Percentiles rank a stretch among this genome's conserved stretches.
These are phyloP conservation scores for Pammene fasciana DNA, from an alignment of 2,888 invertebrate species.

Conservation along the genomic window DNA sequence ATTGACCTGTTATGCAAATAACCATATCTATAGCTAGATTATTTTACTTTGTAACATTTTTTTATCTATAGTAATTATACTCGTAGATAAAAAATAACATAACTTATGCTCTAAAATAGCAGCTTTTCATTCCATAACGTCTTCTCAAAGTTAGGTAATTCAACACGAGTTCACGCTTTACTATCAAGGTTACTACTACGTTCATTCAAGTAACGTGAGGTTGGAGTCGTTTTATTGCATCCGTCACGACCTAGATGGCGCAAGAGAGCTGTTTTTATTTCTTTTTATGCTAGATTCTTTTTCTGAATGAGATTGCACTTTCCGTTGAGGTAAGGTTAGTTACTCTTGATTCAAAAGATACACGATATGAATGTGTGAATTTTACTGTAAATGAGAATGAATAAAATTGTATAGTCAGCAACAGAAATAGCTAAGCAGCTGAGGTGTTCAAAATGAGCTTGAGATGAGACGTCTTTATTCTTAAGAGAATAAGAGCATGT, in stretches of 20 bases:
- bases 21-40: too few relatives aligned
- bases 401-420: too few relatives aligned
- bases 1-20: too few relatives aligned
- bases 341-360: not conserved
- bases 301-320: constrained; percentile 32
- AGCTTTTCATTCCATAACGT: not conserved
- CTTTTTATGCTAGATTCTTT: constrained; percentile 37
- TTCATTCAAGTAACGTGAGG: constrained; percentile 41
- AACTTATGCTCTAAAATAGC: not conserved
- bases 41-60: too few relatives aligned
- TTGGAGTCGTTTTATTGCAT: constrained; percentile 54
- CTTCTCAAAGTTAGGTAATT: constrained; percentile 15
- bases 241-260: constrained; percentile 60
- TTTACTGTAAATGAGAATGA: too few relatives aligned
- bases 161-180: constrained; percentile 17
- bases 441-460: too few relatives aligned
- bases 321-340: not conserved
- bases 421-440: too few relatives aligned
- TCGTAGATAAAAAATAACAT: not conserved
- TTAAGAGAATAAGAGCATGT: too few relatives aligned
- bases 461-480: too few relatives aligned
- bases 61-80: too few relatives aligned
- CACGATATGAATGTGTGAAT: too few relatives aligned
- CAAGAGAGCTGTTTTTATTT: constrained; percentile 50
- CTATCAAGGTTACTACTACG: constrained; percentile 62